A percentile compares a stretch with the other conserved stretches of the same genome.
Evolutionary conservation across 2,888 invertebrate species (phyloP).

Genomic region (Girardia tigrina): DNA sequence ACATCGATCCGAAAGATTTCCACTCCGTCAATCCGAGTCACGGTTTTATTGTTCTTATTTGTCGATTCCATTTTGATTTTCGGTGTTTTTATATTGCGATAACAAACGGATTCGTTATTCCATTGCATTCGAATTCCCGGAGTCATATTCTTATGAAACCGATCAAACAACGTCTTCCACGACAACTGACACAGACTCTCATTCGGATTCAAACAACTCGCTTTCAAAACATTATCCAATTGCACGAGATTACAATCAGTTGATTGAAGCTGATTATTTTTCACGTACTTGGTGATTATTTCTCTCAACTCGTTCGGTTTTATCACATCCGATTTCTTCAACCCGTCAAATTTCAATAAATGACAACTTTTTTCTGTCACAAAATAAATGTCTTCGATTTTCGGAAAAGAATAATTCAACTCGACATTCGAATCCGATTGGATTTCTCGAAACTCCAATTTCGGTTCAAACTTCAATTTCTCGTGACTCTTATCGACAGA

Average conservation of each 20-base stretch:
- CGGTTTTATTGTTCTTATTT: not conserved
- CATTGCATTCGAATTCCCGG: not conserved
- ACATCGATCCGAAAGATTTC: constrained; percentile 25
- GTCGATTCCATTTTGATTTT: not conserved
- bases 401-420: not conserved
- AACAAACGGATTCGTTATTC: not conserved
- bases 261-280: constrained; percentile 24
- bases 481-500: not conserved
- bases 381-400: constrained; percentile 12
- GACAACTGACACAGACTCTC: not conserved
- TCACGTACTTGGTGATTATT: constrained; percentile 21
- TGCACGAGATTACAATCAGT: not conserved
- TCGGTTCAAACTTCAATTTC: not conserved
- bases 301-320: not conserved
- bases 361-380: not conserved
- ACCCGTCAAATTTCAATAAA: not conserved
- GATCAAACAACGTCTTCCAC: not conserved
- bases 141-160: constrained; percentile 15
- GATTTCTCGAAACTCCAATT: not conserved
- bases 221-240: constrained; percentile 13
- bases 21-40: constrained; percentile 12
- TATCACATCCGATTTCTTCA: not conserved
- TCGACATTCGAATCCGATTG: not conserved
- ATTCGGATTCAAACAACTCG: not conserved
- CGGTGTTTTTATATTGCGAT: not conserved